Evolutionary conservation across 2,797 vertebrate genomes (phyloP).

Genomic region (Dicrostonyx torquatus): DNA sequence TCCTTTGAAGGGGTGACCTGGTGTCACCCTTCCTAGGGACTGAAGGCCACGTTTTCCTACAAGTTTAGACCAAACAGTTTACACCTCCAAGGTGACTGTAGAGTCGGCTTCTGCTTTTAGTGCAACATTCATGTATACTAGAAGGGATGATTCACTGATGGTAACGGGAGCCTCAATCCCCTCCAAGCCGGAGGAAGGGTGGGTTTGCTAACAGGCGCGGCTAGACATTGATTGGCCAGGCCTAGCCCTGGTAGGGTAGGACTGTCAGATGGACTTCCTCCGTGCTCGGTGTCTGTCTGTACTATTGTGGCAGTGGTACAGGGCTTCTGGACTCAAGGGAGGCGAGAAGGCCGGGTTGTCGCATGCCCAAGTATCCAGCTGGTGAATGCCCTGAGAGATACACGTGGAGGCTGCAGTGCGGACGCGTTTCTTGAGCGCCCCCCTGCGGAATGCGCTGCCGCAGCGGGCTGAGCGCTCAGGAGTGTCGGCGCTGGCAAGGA

Average conservation of each 20-base stretch:
- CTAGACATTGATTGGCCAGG: neutral
- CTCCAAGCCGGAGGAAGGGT: neutral
- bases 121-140: neutral
- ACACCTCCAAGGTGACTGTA: neutral
- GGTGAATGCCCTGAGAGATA: conserved; percentile 90
- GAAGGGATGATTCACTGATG: neutral
- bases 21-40: neutral
- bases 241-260: accelerated
- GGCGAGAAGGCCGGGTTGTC: conserved; percentile 92
- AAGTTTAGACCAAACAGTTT: neutral
- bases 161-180: neutral
- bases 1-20: neutral
- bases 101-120: neutral
- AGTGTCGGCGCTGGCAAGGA: conserved; percentile 95
- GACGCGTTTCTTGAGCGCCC: conserved; percentile 90
- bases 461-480: conserved; percentile 91
- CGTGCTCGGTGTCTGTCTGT: conserved; percentile 87
- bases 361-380: conserved; percentile 88
- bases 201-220: neutral
- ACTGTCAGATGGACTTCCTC: conserved; percentile 92
- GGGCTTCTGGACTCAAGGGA: conserved; percentile 89
- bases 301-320: conserved; percentile 80
- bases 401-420: conserved; percentile 88
- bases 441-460: conserved; percentile 85
- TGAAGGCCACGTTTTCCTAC: neutral